These are phyloP conservation scores for Ia io DNA, from an alignment of 2,113 vertebrate genomes.

Conservation along the genomic window DNA sequence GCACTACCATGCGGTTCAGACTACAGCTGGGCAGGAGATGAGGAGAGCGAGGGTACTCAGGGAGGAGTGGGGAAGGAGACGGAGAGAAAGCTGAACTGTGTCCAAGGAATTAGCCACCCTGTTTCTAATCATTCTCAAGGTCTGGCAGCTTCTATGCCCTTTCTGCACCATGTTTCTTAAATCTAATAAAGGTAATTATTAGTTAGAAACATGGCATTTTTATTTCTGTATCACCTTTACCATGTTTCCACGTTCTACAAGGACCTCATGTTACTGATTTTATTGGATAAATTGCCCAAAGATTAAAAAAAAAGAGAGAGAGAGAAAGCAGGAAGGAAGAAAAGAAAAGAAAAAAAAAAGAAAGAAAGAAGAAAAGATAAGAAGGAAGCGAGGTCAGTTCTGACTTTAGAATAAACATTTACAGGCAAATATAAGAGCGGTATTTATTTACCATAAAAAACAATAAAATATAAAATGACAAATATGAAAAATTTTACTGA, in stretches of 20 bases:
- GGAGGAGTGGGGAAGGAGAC: neutral
- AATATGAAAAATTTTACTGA: neutral
- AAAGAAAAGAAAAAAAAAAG: neutral
- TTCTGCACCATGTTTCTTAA: neutral
- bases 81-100: neutral
- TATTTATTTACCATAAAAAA: neutral
- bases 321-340: neutral
- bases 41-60: neutral
- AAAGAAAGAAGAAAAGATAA: neutral
- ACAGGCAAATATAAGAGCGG: neutral
- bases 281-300: neutral
- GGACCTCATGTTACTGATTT: neutral
- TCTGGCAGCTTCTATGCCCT: neutral
- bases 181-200: neutral
- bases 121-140: neutral
- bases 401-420: neutral
- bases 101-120: neutral
- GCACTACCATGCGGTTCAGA: neutral
- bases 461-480: neutral
- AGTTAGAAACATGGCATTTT: rapidly evolving
- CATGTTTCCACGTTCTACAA: neutral
- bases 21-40: neutral
- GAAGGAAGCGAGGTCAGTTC: neutral
- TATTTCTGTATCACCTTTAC: neutral
- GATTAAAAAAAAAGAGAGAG: neutral